Base-by-base conservation (phyloP, 2,888 invertebrate species). In the Microctonus aethiopoides region DNA sequence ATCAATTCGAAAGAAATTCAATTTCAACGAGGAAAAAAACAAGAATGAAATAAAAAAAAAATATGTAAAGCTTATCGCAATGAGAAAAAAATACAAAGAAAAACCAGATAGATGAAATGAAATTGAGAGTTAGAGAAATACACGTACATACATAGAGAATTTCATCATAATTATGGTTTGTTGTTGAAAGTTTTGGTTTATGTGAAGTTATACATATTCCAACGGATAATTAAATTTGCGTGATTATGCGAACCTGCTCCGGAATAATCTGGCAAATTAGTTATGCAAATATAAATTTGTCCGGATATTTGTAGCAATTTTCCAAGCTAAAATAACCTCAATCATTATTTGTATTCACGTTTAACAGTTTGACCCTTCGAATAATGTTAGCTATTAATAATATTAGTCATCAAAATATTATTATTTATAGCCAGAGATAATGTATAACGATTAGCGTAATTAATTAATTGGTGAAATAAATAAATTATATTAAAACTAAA, bases 141-240 rank as follows among this genome's bases (percentile, higher is more conserved):
- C n/a, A n/a, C n/a, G n/a, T n/a, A n/a, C n/a, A n/a, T n/a, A n/a
- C n/a, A n/a, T n/a, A n/a, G n/a, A n/a, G n/a, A 39, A 26, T 16
- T 34, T 11, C 16, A 41, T 39, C 63, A 65, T 60, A 66, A 36
- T 34, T 24, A 26, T 60, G 56, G 34, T 56, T 39, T 56, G 56
- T 69, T 64, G 71, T 66, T 56, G 67, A 63, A 60, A 54, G 39
- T 32, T 57, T 64, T 56, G 36, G 60, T 64, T 57, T 32, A 32
- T 26, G 24, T 26, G 3, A 68, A 61, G 66, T 63, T 68, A 64
- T 62, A 2, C 11, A 71, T 65, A 66, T 4, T 9, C 4, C 5
- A n/a, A 13, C 13, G 6, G 54, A 7, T 54, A 54, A 26, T 54
- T 54, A n/a, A 54, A 54, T 54, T 54, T 11, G 24, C 11, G 13